Evolutionary conservation across 2,888 invertebrate genomes (phyloP).

Genomic region (Drosophila sordidula): DNA sequence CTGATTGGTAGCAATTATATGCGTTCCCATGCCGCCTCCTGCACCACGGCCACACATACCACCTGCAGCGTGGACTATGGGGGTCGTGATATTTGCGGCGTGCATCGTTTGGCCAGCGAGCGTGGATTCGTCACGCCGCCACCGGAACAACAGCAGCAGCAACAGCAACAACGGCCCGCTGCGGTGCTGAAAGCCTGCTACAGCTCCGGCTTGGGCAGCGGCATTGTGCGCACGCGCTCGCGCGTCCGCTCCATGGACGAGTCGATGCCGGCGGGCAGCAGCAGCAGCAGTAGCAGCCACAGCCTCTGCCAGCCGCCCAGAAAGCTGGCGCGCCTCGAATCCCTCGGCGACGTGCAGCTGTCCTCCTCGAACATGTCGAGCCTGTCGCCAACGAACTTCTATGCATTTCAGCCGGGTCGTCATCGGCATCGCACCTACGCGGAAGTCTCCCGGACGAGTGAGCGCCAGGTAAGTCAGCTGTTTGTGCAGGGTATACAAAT

Average conservation of each 20-base stretch:
- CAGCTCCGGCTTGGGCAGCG: slow-evolving; percentile 18
- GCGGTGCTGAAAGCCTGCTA: slow-evolving; percentile 31
- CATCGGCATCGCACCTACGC: slow-evolving; percentile 66
- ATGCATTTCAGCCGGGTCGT: slow-evolving; percentile 67
- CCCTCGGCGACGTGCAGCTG: slow-evolving; percentile 13
- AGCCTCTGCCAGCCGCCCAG: slow-evolving; percentile 50
- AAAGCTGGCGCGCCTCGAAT: slow-evolving; percentile 54
- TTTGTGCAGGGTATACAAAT: neutral
- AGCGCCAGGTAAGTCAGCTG: slow-evolving; percentile 35
- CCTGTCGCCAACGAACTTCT: slow-evolving; percentile 64
- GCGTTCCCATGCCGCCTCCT: slow-evolving; percentile 52
- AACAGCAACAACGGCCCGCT: slow-evolving; percentile 21
- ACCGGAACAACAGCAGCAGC: slow-evolving; percentile 15
- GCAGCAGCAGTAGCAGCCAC: slow-evolving; percentile 24
- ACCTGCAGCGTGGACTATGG: slow-evolving; percentile 69
- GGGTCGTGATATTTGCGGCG: slow-evolving; percentile 52
- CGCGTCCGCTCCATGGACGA: slow-evolving; percentile 64
- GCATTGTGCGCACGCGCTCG: slow-evolving; percentile 41
- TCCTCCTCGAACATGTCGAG: slow-evolving; percentile 39
- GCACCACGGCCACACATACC: slow-evolving; percentile 69
- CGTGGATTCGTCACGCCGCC: slow-evolving; percentile 11
- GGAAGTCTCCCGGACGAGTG: slow-evolving; percentile 30
- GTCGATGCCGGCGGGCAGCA: slow-evolving; percentile 10
- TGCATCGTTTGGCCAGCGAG: slow-evolving; percentile 42
- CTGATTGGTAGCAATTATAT: slow-evolving; percentile 35